Base-by-base conservation (phyloP, 2,888 invertebrate genomes). In the Epirrhoe alternata region DNA sequence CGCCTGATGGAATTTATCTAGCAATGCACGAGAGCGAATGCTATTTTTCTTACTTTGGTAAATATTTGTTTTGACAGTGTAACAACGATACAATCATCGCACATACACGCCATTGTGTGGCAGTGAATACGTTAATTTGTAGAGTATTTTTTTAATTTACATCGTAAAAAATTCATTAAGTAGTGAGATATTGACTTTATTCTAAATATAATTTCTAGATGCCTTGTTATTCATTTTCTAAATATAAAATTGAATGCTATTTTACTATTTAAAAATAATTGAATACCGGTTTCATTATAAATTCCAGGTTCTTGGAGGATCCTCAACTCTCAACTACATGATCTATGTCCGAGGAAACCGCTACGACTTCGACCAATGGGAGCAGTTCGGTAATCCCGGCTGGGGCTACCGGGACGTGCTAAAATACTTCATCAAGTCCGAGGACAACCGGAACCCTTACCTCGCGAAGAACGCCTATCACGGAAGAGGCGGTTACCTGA, bases 361-460 rank as follows among this genome's bases (percentile, higher is more conserved):
- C 63, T 94, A 95, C 75, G 99, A 99, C 84, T 99, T 97, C 86
- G 97, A 98, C 82, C 94, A 95, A 53, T 99, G 99, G 98, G 97
- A 97, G 77, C 90, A 94, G 0, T 86, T 96, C 71, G 98, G 98
- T 0, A 98, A 98, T 78, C 94, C 96, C 0, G 98, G 98, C 6
- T 99, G 98, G 98, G 95, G 96, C 0, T 98, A 97, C 88, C 93
- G 96, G 1, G 95, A 97, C 66, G 97, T 97, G 0, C 91, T 99
- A 5, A 96, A 96, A 55, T 99, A 99, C 81, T 99, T 98, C 83
- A 96, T 96, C 76, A 97, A 97, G 84, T 97, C 97, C 0, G 97
- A 98, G 85, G 97, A 98, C 84, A 97, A 97, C 86, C 95, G 97
- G 70, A 97, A 97, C 87, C 97, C 97, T 0, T 97, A 98, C 81